Conservation (phyloP, 2,888 invertebrate genomes). For the Penaeus monodon region DNA sequence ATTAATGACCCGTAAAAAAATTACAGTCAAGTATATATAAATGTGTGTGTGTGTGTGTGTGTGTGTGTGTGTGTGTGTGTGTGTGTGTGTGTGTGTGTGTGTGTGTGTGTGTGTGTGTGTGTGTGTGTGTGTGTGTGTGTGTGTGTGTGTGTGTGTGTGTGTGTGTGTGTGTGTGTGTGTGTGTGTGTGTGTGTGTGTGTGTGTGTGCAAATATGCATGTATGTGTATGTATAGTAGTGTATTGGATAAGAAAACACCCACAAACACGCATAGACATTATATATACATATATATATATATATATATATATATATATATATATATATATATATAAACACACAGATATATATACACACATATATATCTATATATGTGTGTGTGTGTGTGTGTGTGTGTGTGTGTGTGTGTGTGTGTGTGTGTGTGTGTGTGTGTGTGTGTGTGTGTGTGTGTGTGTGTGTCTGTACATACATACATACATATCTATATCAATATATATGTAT, state of each 20-base stretch:
- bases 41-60: no score
- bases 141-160: accelerated
- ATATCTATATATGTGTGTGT: not conserved
- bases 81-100: no score
- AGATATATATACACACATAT: not conserved
- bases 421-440: not conserved
- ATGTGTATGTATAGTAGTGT: no score
- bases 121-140: no score
- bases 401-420: not conserved
- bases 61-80: no score
- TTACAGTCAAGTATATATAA: no score
- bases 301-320: no score
- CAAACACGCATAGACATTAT: not conserved
- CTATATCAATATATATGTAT: not conserved
- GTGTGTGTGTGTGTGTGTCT: not conserved
- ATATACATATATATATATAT: not conserved
- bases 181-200: no score
- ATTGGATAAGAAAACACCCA: not conserved
- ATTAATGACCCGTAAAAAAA: no score
- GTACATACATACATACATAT: not conserved
- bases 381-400: not conserved
- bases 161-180: accelerated
- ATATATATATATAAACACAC: no score
- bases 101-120: no score
- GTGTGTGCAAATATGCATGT: no score